These are phyloP conservation scores for Torymus aiolomorphi DNA, from an alignment of 2,888 invertebrate species.

Conservation along the genomic window DNA sequence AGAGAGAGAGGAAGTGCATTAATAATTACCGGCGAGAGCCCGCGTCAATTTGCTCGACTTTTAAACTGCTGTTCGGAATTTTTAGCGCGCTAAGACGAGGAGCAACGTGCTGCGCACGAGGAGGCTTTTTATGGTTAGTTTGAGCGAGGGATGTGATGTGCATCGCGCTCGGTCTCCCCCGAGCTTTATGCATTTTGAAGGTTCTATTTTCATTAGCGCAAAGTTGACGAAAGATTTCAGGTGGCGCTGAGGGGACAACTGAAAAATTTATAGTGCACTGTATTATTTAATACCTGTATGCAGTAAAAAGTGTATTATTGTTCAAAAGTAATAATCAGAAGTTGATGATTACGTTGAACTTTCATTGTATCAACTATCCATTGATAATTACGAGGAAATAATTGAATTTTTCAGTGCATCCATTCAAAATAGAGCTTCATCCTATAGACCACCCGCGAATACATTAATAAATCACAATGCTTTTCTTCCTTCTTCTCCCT, in stretches of 20 bases:
- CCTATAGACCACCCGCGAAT: background rate
- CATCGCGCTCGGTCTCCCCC: no score
- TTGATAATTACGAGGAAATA: background rate
- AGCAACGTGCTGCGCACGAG: background rate
- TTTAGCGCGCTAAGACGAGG: background rate
- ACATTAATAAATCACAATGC: background rate
- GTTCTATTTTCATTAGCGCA: background rate
- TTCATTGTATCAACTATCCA: no score
- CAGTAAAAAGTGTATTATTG: no score
- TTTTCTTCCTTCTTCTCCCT: background rate
- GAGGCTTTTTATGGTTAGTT: no score
- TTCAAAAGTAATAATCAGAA: no score
- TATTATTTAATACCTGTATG: no score
- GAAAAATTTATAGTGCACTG: no score
- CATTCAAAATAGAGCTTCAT: background rate
- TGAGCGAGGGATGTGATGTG: no score
- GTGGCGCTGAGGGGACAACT: no score
- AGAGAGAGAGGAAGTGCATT: background rate
- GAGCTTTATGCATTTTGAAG: slow-evolving; percentile 8
- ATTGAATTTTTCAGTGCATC: slow-evolving; percentile 29
- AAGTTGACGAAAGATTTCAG: background rate
- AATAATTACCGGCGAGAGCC: background rate
- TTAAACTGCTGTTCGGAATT: slow-evolving; percentile 17
- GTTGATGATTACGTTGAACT: no score
- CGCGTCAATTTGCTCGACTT: slow-evolving; percentile 5